These are phyloP conservation scores for Porites divaricata DNA, from an alignment of 92 coral and sea anemone genomes.

Conservation along the genomic window DNA sequence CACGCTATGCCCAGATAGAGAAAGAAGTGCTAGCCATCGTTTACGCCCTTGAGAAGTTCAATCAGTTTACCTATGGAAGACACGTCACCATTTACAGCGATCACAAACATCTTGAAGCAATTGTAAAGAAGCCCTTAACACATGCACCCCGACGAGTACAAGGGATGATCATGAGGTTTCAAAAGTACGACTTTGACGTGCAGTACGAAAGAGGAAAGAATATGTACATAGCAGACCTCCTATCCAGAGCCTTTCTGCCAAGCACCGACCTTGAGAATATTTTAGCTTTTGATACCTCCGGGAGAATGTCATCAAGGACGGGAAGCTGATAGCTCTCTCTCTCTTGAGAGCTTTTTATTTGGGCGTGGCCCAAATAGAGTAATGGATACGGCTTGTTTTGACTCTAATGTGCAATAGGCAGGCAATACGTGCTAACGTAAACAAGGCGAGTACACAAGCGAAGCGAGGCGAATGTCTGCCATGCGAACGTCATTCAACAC, in stretches of 20 bases:
- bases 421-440: no score
- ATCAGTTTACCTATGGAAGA: constrained; percentile 1
- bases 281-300: constrained; percentile 20
- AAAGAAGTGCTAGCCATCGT: constrained; percentile 30
- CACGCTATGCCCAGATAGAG: constrained; percentile 10
- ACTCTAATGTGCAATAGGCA: no score
- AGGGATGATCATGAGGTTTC: constrained; percentile 38
- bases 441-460: no score
- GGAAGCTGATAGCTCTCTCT: constrained; percentile 28
- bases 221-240: constrained; percentile 27
- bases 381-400: no score
- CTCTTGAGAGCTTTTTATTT: constrained; percentile 43
- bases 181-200: constrained; percentile 29
- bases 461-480: no score
- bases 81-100: constrained; percentile 1
- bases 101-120: constrained; percentile 17
- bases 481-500: no score
- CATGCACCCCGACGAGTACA: constrained; percentile 21
- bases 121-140: neutral
- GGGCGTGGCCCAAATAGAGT: no score
- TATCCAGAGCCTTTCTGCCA: constrained; percentile 3
- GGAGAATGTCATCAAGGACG: constrained; percentile 30
- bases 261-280: no score
- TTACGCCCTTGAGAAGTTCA: neutral
- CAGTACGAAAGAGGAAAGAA: constrained; percentile 26